phyloP scores from a whole-genome alignment of 1,140 invertebrate genomes.

The Drosophila orosa region DNA sequence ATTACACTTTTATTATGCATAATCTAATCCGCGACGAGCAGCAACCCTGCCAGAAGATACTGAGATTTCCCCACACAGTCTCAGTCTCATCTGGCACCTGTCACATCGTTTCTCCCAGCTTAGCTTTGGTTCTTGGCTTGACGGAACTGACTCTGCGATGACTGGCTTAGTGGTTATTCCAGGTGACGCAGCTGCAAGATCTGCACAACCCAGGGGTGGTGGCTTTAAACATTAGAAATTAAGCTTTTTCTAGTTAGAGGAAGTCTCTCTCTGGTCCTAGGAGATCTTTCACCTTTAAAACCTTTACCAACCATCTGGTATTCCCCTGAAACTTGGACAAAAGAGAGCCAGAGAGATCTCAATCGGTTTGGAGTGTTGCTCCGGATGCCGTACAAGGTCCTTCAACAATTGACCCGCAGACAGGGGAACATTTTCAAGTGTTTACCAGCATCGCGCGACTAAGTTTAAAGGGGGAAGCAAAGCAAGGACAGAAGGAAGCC shows the following conservation, averaged over 20 bases:
- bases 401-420: conserved; percentile 53
- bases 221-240: not conserved
- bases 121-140: not conserved
- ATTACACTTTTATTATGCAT: conserved; percentile 83
- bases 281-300: conserved; percentile 1
- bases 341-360: conserved; percentile 14
- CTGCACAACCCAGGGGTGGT: not conserved
- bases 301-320: conserved; percentile 35
- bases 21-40: conserved; percentile 76
- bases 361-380: conserved; percentile 37
- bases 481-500: too few relatives aligned
- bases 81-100: conserved; percentile 38
- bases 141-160: conserved; percentile 14
- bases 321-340: not conserved
- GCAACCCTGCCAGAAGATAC: conserved; percentile 30
- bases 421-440: conserved; percentile 72
- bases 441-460: conserved; percentile 67
- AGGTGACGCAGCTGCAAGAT: conserved; percentile 30
- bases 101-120: conserved; percentile 35
- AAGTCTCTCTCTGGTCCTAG: not conserved
- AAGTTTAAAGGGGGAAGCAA: conserved; percentile 15
- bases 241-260: not conserved
- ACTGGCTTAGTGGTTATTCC: conserved; percentile 7
- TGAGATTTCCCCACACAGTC: not conserved
- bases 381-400: conserved; percentile 29